Evolutionary conservation across 1,140 invertebrate species (phyloP), one percentile per base, ranked within the genome.

Genomic region (Matsumurasca onukii): DNA sequence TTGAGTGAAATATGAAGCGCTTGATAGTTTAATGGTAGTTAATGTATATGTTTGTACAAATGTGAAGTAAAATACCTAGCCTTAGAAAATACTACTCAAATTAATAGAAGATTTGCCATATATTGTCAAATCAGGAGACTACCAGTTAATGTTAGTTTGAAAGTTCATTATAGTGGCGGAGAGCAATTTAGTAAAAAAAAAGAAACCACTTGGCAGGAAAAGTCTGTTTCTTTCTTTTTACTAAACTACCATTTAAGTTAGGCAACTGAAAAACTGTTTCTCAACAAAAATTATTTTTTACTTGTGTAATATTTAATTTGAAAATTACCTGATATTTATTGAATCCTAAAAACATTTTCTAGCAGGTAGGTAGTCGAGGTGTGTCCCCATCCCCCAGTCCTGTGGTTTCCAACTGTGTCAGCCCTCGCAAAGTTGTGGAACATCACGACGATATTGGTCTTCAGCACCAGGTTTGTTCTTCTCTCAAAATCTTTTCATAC

Each of bases 311-410:
- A 39, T 9, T 39, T 39, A 39, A 39, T 39, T 39, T 39, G 5
- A 5, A 9, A 17, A 17, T 39, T 5, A 39, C 34, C 5, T 9
- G 17, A 39, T 17, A 9, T 39, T 39, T 9, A 39, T 9, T 39
- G 34, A 39, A 39, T 39, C 5, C 17, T n/a, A n/a, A 39, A 5
- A 39, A 39, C 34, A 39, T 39, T 5, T 5, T 39, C 5, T 39
- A 5, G 5, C 34, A 39, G 34, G 17, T 39, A 9, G 5, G 5
- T 9, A 17, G 5, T 9, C 52, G 69, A 57, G 67, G 79, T 67
- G 70, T 76, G 48, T 81, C 80, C 24, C 79, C 81, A 27, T 80
- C 80, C 2, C 80, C 81, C 13, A 81, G 80, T 76, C 80, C 80
- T 17, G 75, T 81, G 13, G 70, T 75, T 15, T 70, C 75, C 17